These are phyloP conservation scores for Schizopygopsis pylzovi DNA, from an alignment of 2,797 vertebrate genomes.

Conservation along the genomic window DNA sequence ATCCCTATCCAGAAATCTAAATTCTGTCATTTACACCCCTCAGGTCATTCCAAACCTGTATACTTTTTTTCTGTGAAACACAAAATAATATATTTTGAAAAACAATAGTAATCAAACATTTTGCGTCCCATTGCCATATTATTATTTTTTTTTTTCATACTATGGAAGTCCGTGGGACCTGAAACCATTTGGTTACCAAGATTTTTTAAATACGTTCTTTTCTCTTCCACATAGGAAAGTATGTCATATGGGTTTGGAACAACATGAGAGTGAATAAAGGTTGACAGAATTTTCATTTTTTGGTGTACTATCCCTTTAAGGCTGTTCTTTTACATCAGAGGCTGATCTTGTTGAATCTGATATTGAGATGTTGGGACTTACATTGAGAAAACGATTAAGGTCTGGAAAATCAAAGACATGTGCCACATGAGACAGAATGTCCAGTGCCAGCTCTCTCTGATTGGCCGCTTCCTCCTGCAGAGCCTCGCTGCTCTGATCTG, in stretches of 20 bases:
- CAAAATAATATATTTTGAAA: no score
- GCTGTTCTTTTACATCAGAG: neutral
- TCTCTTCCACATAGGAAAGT: neutral
- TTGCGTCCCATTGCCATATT: no score
- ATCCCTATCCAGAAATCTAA: no score
- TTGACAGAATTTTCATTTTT: neutral
- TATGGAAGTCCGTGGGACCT: neutral
- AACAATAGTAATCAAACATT: no score
- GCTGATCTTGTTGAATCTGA: neutral
- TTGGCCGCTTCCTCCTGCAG: conserved; percentile 85
- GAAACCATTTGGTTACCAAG: neutral
- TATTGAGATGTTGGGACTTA: conserved; percentile 69
- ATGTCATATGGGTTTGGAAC: neutral
- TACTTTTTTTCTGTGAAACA: neutral
- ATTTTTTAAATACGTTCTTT: neutral
- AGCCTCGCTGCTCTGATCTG: conserved; percentile 82
- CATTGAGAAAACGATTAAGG: conserved; percentile 93
- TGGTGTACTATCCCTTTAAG: neutral
- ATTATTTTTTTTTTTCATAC: neutral
- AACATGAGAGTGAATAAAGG: neutral
- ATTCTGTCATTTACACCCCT: neutral
- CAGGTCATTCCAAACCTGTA: neutral
- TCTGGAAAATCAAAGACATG: conserved; percentile 98
- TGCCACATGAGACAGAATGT: conserved; percentile 93
- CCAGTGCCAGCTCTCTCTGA: conserved; percentile 90